Percentiles rank a stretch among this genome's conserved stretches.
Conservation (phyloP, 2,888 invertebrate species). For the Temnothorax ravouxi region DNA sequence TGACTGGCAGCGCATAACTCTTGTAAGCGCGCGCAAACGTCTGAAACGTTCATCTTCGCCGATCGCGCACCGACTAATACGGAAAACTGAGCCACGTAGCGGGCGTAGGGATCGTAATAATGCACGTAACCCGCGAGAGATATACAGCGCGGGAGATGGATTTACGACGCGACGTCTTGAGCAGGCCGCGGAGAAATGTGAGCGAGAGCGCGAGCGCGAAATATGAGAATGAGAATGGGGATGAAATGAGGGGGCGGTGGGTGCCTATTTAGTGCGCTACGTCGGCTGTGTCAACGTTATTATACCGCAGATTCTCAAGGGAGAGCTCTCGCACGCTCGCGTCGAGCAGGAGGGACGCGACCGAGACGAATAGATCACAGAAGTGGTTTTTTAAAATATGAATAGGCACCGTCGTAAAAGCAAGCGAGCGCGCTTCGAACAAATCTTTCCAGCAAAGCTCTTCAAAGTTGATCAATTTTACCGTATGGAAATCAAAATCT, state of each 20-base stretch:
- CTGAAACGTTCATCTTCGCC: conserved; percentile 28
- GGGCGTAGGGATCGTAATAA: conserved; percentile 69
- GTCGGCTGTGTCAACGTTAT: conserved; percentile 84
- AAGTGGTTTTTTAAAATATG: conserved; percentile 83
- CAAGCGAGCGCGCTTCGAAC: background rate
- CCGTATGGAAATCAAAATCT: background rate
- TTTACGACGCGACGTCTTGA: conserved; percentile 67
- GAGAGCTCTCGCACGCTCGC: conserved; percentile 71
- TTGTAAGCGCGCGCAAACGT: conserved; percentile 12
- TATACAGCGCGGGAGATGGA: conserved; percentile 59
- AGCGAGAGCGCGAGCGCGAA: conserved; percentile 65
- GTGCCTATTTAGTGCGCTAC: conserved; percentile 79
- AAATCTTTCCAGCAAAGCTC: background rate
- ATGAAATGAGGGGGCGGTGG: conserved; percentile 68
- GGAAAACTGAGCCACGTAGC: conserved; percentile 27
- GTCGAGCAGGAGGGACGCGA: conserved; percentile 56
- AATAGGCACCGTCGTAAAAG: conserved; percentile 70
- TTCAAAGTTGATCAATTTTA: background rate
- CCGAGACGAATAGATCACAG: conserved; percentile 79
- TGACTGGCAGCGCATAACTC: conserved; percentile 24
- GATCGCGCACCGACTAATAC: conserved; percentile 29
- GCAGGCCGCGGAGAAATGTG: conserved; percentile 64
- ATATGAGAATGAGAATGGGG: conserved; percentile 62
- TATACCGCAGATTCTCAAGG: conserved; percentile 83
- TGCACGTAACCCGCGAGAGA: conserved; percentile 63